Percentiles rank a stretch among this genome's conserved stretches.
Conservation (phyloP, 1,140 invertebrate genomes). For the Eriocheir sinensis region DNA sequence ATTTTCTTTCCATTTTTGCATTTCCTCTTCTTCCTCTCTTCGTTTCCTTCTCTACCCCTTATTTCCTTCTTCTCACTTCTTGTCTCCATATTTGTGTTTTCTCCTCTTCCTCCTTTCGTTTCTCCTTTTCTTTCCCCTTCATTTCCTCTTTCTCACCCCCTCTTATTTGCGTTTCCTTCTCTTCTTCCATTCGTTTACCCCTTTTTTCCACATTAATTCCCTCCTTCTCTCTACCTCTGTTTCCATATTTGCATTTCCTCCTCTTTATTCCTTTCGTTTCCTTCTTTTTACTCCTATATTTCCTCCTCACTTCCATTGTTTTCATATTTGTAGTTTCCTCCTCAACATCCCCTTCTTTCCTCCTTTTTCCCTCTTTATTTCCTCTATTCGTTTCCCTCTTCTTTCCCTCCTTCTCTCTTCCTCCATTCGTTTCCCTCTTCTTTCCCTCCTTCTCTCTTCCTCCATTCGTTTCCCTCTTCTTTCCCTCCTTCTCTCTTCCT, state of each 20-base stretch:
- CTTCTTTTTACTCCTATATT: not conserved
- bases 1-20: not conserved
- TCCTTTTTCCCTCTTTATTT: not conserved
- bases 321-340: too few species aligned
- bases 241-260: not conserved
- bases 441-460: not conserved
- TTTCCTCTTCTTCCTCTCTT: not conserved
- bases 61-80: not conserved
- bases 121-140: not conserved
- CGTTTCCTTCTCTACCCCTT: not conserved
- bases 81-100: not conserved
- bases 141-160: not conserved
- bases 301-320: not conserved
- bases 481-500: not conserved
- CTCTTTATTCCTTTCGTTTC: not conserved
- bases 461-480: not conserved
- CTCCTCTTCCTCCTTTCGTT: not conserved
- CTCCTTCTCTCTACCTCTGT: not conserved
- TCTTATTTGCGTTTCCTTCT: not conserved
- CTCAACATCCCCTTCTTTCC: not conserved
- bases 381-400: not conserved
- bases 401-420: not conserved
- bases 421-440: not conserved
- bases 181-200: not conserved
- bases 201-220: not conserved